A percentile compares a stretch with the other conserved stretches of the same genome.
Conservation (phyloP, 2,113 vertebrate species). For the Sakesphorus luctuosus region DNA sequence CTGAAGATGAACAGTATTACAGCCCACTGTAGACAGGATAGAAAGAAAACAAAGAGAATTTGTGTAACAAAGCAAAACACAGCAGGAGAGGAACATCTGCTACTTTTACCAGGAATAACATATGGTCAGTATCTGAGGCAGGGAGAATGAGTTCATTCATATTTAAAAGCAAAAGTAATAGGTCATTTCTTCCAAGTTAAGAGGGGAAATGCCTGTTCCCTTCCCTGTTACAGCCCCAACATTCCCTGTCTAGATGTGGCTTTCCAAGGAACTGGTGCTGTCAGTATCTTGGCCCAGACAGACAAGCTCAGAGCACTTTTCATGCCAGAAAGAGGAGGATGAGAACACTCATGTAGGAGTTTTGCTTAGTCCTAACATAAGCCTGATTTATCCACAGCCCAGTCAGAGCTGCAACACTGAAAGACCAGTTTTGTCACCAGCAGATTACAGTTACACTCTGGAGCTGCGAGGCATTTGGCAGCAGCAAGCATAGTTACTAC, state of each 20-base stretch:
- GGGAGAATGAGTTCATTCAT: slow-evolving; percentile 33
- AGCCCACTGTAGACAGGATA: not conserved
- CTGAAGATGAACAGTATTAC: not conserved
- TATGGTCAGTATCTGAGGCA: slow-evolving; percentile 45
- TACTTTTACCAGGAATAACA: slow-evolving; percentile 60
- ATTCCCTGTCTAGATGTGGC: not conserved
- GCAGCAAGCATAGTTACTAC: not conserved
- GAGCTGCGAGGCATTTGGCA: not conserved
- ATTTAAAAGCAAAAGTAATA: slow-evolving; percentile 42
- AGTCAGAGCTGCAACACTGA: not conserved
- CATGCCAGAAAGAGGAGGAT: not conserved
- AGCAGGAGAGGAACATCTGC: slow-evolving; percentile 60
- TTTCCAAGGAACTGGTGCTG: not conserved
- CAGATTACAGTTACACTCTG: not conserved
- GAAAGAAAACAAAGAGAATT: slow-evolving; percentile 32
- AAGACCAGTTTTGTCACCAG: not conserved
- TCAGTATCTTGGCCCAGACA: not conserved
- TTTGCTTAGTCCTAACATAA: not conserved
- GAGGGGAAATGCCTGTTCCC: not conserved
- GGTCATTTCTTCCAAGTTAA: not conserved
- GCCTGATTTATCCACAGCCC: not conserved
- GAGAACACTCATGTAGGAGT: not conserved
- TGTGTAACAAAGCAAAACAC: slow-evolving; percentile 21
- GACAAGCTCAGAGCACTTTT: not conserved
- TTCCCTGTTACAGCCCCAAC: not conserved